A percentile compares a stretch with the other conserved stretches of the same genome.
These are phyloP conservation scores for Morus bassanus DNA, from an alignment of 2,797 vertebrate species.

Conservation along the genomic window DNA sequence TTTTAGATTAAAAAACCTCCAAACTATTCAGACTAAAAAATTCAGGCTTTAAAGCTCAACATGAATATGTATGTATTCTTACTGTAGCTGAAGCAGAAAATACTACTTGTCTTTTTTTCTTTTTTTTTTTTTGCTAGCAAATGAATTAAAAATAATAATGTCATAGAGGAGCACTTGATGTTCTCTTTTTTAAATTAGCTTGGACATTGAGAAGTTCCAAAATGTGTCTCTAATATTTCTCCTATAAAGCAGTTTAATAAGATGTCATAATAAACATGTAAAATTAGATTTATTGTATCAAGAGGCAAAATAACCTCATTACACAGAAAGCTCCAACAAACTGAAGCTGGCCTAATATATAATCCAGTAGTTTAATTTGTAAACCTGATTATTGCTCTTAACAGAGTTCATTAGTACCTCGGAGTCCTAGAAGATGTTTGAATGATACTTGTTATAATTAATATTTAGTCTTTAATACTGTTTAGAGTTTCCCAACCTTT, in stretches of 20 bases:
- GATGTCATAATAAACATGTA: conserved; percentile 12
- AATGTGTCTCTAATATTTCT: background rate
- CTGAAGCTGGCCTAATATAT: background rate
- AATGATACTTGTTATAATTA: conserved; percentile 65
- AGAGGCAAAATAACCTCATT: conserved; percentile 42
- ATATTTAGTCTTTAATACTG: conserved; percentile 52
- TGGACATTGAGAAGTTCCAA: background rate
- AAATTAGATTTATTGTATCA: conserved; percentile 36
- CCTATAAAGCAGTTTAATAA: background rate
- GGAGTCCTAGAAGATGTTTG: conserved; percentile 15
- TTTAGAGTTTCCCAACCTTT: conserved; percentile 35
- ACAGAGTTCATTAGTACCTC: conserved; percentile 43
- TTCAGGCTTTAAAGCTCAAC: background rate
- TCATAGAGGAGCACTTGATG: background rate
- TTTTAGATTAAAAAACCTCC: background rate
- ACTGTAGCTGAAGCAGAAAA: background rate
- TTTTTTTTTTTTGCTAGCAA: background rate
- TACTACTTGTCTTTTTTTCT: background rate
- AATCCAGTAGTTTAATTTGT: conserved; percentile 44
- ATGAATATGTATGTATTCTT: background rate
- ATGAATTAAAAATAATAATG: background rate
- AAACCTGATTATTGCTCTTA: conserved; percentile 60
- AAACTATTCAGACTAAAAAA: background rate
- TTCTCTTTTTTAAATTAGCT: background rate
- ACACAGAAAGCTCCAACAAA: conserved; percentile 2